phyloP scores from a whole-genome alignment of 2,113 vertebrate species.

The Mellivora capensis region DNA sequence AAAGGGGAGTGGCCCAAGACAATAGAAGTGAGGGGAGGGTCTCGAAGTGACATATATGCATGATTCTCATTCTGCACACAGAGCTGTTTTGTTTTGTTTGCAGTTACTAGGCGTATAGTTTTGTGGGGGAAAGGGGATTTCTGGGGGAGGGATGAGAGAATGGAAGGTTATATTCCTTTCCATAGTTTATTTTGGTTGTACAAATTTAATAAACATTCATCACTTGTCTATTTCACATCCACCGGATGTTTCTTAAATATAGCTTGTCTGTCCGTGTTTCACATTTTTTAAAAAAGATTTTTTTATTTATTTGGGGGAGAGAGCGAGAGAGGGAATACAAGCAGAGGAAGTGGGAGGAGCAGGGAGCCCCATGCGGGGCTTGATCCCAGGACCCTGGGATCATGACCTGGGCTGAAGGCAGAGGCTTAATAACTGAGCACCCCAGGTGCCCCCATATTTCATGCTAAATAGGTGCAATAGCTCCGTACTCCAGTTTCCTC shows the following conservation, averaged over 20 bases:
- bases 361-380: no score
- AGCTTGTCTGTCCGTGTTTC: not conserved
- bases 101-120: not conserved
- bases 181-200: not conserved
- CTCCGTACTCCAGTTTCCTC: not conserved
- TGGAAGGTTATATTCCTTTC: not conserved
- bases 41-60: not conserved
- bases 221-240: not conserved
- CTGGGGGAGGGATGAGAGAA: not conserved
- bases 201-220: not conserved
- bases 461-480: not conserved
- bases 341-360: no score
- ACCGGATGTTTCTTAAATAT: not conserved
- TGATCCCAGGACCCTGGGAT: no score
- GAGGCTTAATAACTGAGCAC: no score
- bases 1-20: not conserved
- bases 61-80: not conserved
- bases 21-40: not conserved
- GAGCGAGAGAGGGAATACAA: no score
- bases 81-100: not conserved
- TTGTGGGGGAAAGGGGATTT: not conserved
- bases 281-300: not conserved
- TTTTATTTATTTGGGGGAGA: no score
- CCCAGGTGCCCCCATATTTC: not conserved
- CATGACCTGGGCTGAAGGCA: no score